Base-by-base conservation (phyloP, 2,797 vertebrate species). In the Enteromius thamalakanensis region DNA sequence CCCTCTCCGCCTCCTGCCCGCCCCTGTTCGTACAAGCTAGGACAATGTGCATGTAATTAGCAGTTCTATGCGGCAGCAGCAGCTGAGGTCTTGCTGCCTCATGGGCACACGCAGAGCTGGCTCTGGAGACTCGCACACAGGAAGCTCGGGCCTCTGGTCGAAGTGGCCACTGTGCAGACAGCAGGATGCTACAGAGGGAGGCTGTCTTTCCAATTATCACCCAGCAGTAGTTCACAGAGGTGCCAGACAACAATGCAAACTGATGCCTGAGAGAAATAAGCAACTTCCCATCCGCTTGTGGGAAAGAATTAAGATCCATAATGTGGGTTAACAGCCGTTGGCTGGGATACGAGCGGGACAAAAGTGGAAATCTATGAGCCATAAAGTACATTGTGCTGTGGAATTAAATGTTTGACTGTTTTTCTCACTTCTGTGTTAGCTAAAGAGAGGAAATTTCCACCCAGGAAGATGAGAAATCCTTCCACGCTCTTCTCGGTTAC, bases 31-130 rank as follows among this genome's bases (percentile, higher is more conserved):
- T 84, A 87, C 51, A 29, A 86, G 76, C 55, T 74, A 84, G 81
- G 80, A 85, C 85, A 87, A 86, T 87, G 79, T 89, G 89, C 70
- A 86, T 70, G 79, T 87, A 89, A 89, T 89, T 89, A 89, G 82
- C 81, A 78, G 68, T 86, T 82, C 85, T 85, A 42, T 76, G 69
- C 80, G 76, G 77, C 83, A 81, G 77, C 58, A 69, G 72, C 55
- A 80, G 67, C 68, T 71, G 76, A 79, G n/a, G 60, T 76, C 64
- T 68, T 47, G 53, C 76, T 68, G 74, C 51, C 65, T 77, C 82
- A 64, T 65, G 62, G 82, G 78, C 60, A 34, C 82, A 84, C 64
- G 40, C 15, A 19, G 60, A 21, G 17, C 49, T 68, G 79, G 78
- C 64, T 62, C 68, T 21, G 23, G 76, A 70, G 83, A 7, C 70